These are phyloP conservation scores for Miichthys miiuy DNA, from an alignment of 2,797 vertebrate species.

Conservation along the genomic window DNA sequence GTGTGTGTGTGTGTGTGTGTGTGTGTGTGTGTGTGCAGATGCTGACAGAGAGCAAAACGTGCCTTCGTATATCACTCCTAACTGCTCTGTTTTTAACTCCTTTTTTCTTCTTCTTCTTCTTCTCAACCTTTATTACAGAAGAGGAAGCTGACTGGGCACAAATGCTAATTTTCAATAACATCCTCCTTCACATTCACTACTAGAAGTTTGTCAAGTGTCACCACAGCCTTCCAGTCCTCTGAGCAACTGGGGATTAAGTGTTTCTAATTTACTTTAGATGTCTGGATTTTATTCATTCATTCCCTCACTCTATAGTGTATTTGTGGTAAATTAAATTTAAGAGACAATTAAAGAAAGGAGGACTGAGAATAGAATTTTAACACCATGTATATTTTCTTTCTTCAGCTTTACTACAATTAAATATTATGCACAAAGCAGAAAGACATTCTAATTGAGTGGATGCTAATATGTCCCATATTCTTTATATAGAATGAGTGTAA, in stretches of 20 bases:
- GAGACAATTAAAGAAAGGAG: background rate
- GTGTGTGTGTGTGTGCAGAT: background rate
- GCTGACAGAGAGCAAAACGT: background rate
- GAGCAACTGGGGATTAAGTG: slow-evolving; percentile 15
- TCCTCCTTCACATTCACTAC: slow-evolving; percentile 21
- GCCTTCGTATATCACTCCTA: slow-evolving; percentile 3
- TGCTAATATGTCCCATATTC: background rate
- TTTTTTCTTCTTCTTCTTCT: too few relatives aligned
- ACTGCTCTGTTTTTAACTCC: slow-evolving; percentile 18
- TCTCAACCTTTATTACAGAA: slow-evolving; percentile 36
- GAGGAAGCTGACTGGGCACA: slow-evolving; percentile 48
- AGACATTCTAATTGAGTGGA: background rate
- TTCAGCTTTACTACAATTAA: background rate
- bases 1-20: background rate
- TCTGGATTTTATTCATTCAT: background rate
- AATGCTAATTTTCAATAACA: slow-evolving; percentile 41
- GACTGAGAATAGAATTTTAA: background rate
- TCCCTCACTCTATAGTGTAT: background rate
- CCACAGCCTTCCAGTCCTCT: background rate
- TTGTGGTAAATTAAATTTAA: background rate
- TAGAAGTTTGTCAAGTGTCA: slow-evolving; percentile 23
- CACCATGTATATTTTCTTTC: background rate
- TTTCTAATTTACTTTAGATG: background rate
- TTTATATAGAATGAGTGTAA: background rate
- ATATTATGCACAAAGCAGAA: background rate